Base-by-base conservation (phyloP, 1,140 invertebrate species). In the Antheraea mylitta region DNA sequence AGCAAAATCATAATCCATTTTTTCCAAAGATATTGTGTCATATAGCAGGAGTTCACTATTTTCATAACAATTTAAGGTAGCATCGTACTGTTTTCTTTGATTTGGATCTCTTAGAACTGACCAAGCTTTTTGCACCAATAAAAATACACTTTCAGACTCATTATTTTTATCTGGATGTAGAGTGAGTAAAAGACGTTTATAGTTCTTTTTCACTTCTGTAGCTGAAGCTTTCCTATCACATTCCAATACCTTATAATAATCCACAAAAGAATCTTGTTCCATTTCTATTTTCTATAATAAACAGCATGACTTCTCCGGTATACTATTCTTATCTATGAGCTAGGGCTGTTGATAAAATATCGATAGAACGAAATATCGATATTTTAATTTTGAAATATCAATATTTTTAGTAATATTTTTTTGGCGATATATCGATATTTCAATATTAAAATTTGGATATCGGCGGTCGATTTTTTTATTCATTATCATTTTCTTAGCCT, bases 181-280 rank as follows among this genome's bases (percentile, higher is more conserved):
- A 70, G 92, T 78, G 64, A 95, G 87, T 16, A 92, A 89, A 30
- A 95, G 83, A 60, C 92, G 90, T 76, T 94, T 94, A 85, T 95
- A 96, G 72, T 90, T 94, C 72, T 83, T 91, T 79, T 95, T 96
- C 30, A 96, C 73, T 77, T 95, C 94, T 61, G 95, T 93, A 11
- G 79, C 76, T 0, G 94, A 86, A 9, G 94, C 93, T 58, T 89
- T 86, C 70, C 85, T 82, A 3, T 90, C 80, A 74, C 95, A 95
- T 19, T 93, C 89, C n/a, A 96, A 85, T 58, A 95, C 81, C 72
- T 91, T 74, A 76, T 96, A 96, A 76, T 94, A 94, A 78, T 94
- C 82, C 16, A 80, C 37, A 45, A 78, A 71, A 22, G 19, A 42
- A 18, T 79, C 64, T 42, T 66, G 60, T 61, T 72, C 73, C 75